Conservation (phyloP, 35 echinoderm and acorn worm genomes). For the Lytechinus pictus region DNA sequence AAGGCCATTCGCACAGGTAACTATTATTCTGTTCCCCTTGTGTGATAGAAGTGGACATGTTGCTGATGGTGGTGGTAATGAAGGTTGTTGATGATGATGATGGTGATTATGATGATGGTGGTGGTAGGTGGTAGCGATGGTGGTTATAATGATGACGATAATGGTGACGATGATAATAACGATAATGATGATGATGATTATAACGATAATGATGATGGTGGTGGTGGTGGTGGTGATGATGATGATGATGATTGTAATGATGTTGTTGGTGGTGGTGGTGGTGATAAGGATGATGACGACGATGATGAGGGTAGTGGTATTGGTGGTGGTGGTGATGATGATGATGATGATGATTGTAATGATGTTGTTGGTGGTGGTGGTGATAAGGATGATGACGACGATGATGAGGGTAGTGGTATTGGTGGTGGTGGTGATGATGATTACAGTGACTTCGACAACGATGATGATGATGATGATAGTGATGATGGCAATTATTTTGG, state of each 20-base stretch:
- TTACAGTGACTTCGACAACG: no score
- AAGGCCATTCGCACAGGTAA: slow-evolving; percentile 67
- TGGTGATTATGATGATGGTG: neutral
- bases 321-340: neutral
- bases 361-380: neutral
- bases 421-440: neutral
- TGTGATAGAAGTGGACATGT: neutral
- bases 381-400: neutral
- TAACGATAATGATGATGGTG: neutral
- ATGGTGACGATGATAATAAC: neutral
- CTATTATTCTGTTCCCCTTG: neutral
- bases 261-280: neutral
- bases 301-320: neutral
- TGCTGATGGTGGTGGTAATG: neutral
- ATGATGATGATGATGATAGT: neutral
- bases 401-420: neutral
- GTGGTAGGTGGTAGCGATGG: neutral
- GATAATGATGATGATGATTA: neutral
- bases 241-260: neutral
- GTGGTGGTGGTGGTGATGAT: neutral
- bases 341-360: neutral
- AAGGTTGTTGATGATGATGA: neutral
- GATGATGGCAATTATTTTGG: no score
- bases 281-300: neutral
- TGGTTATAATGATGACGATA: neutral